Conservation (phyloP, 2,113 vertebrate species). For the Recurvirostra avosetta region DNA sequence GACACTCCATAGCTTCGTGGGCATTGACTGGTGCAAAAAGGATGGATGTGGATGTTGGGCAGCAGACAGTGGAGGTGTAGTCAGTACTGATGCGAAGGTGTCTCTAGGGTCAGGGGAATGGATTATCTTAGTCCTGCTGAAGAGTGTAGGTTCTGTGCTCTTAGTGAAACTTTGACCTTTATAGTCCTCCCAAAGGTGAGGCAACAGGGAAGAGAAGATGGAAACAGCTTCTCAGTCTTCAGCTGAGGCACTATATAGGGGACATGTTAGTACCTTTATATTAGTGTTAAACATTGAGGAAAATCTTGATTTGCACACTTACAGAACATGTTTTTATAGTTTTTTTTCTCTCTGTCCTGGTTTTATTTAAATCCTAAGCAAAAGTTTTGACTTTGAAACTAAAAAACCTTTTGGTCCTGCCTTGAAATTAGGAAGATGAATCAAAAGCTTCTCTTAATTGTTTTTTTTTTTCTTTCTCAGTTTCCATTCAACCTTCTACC, state of each 20-base stretch:
- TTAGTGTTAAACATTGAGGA: background rate
- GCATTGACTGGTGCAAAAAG: fast-evolving
- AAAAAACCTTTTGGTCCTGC: background rate
- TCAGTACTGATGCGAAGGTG: fast-evolving
- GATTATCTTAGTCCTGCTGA: background rate
- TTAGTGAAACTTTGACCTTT: background rate
- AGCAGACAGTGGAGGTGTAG: fast-evolving
- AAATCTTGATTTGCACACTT: background rate
- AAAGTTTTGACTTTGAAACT: background rate
- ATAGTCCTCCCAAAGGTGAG: background rate
- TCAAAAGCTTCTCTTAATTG: background rate
- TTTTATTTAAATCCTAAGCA: background rate
- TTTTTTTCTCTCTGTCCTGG: background rate
- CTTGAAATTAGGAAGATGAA: background rate
- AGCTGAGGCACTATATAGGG: background rate
- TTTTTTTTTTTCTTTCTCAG: background rate
- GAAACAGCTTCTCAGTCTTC: background rate
- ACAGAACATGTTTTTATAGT: background rate
- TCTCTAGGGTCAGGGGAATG: background rate
- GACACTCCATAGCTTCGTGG: background rate
- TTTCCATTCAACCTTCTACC: background rate
- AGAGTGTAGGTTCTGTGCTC: background rate
- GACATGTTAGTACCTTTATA: background rate
- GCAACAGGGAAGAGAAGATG: background rate
- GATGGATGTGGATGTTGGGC: background rate